A percentile compares a stretch with the other conserved stretches of the same genome.
Conservation (phyloP, 2,113 vertebrate genomes). For the Leptocoma aspasia region DNA sequence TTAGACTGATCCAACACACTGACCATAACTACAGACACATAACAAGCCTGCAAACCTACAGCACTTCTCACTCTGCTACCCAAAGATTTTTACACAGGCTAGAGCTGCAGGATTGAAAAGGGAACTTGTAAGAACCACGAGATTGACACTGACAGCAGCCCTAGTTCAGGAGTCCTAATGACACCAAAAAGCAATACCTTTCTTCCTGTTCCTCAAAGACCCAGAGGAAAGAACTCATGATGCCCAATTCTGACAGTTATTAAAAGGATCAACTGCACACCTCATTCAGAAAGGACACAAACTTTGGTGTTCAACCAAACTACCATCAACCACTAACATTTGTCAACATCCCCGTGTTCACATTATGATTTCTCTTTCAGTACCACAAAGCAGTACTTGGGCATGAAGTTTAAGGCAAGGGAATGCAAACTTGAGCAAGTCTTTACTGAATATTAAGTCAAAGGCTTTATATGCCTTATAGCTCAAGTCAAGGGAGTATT, state of each 20-base stretch:
- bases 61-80: background rate
- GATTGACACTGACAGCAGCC: background rate
- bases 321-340: background rate
- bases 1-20: background rate
- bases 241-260: background rate
- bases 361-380: background rate
- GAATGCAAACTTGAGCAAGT: background rate
- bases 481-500: background rate
- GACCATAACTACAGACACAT: background rate
- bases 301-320: background rate
- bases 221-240: background rate
- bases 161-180: background rate
- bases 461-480: background rate
- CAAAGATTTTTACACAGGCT: background rate
- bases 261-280: background rate
- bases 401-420: background rate
- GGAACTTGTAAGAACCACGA: background rate
- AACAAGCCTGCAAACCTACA: background rate
- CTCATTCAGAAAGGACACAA: background rate
- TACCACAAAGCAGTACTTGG: background rate
- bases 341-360: background rate
- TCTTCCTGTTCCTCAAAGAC: background rate
- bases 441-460: background rate
- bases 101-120: background rate
- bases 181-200: background rate